Evolutionary conservation across 2,797 vertebrate species (phyloP).

Genomic region (Ctenopoma kingsleyae): DNA sequence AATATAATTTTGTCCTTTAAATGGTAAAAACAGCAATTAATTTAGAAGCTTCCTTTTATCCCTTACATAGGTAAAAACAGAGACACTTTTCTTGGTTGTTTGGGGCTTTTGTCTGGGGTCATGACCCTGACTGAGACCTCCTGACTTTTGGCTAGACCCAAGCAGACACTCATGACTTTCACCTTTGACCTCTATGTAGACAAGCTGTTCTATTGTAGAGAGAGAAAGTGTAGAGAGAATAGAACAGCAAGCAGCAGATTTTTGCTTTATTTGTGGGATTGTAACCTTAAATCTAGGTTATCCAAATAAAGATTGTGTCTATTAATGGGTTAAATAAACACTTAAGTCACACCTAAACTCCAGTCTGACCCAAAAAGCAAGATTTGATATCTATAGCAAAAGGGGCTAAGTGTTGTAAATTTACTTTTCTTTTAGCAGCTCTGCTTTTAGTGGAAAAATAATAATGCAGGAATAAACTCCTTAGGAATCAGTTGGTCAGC

Average conservation of each 20-base stretch:
- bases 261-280: slow-evolving; percentile 11
- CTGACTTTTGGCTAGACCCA: slow-evolving; percentile 51
- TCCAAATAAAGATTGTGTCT: neutral
- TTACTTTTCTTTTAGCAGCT: neutral
- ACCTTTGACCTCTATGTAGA: slow-evolving; percentile 55
- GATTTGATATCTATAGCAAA: neutral
- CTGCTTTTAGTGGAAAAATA: neutral
- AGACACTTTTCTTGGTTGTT: neutral
- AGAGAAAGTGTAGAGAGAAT: too few species aligned
- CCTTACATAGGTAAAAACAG: neutral
- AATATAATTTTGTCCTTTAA: neutral
- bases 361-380: neutral
- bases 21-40: neutral
- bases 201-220: slow-evolving; percentile 54
- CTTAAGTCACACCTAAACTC: neutral
- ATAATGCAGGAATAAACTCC: neutral
- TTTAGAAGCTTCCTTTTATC: neutral
- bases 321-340: neutral
- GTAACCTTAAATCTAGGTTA: neutral
- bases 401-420: neutral
- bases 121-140: slow-evolving; percentile 55
- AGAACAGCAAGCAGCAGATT: too few species aligned
- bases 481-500: slow-evolving; percentile 18
- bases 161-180: slow-evolving; percentile 62
- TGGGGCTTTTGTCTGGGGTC: slow-evolving; percentile 20